phyloP scores from a whole-genome alignment of 2,797 vertebrate species.

The Hypotaenidia okinawae region DNA sequence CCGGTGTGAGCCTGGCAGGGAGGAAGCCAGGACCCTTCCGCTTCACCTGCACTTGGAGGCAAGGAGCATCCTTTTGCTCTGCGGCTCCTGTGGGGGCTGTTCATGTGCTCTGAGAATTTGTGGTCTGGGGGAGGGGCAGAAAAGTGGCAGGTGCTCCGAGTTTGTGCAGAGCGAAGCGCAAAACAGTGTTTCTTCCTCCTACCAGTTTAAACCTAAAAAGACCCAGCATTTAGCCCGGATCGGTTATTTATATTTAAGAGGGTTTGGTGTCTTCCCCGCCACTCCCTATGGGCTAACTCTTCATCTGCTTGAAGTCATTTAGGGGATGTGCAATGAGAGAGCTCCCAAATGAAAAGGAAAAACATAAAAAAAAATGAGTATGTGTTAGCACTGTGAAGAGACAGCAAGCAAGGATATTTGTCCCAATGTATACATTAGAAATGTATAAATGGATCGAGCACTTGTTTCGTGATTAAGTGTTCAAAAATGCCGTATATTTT shows the following conservation, averaged over 20 bases:
- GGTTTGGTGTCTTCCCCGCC: background rate
- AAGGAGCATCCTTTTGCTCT: background rate
- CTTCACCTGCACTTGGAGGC: background rate
- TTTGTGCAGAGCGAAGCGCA: background rate
- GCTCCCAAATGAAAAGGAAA: background rate
- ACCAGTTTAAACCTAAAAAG: background rate
- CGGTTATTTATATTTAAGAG: background rate
- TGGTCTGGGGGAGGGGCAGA: background rate
- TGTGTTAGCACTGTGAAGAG: background rate
- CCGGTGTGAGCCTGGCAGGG: background rate
- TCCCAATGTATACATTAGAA: background rate
- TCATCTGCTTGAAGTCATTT: background rate
- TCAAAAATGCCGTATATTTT: background rate
- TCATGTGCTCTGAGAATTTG: background rate
- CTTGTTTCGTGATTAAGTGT: background rate
- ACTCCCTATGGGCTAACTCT: background rate
- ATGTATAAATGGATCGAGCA: background rate
- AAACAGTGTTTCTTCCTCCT: background rate
- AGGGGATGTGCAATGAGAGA: background rate
- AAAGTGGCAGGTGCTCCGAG: background rate
- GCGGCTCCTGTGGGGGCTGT: background rate
- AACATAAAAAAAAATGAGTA: background rate
- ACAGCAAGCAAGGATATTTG: background rate
- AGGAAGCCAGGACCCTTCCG: background rate
- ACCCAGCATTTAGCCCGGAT: background rate